Evolutionary conservation across 2,113 vertebrate species (phyloP), one percentile per base, ranked within the genome.

Genomic region (Tachuris rubrigastra): DNA sequence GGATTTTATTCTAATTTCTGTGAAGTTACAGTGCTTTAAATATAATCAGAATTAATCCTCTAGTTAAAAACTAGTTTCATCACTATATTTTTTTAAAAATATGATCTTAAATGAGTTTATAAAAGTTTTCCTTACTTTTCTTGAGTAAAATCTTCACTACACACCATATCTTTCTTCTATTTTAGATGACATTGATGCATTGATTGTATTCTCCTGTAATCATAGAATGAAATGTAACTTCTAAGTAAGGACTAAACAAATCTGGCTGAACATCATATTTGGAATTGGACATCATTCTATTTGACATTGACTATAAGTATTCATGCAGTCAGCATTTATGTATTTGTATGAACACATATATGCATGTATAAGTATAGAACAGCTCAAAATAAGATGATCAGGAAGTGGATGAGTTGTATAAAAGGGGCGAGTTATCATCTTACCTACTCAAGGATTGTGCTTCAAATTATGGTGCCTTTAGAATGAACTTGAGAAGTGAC

Each of bases 141-240:
- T 66, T 47, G 37, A 22, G 12, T 56, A 56, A 92, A 33, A 4
- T 73, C 6, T 76, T 91, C 5, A 33, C 12, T 84, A 3, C 24
- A 24, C 1, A 3, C 1, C 8, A 0, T 35, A 37, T 24, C 3
- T 75, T 90, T 44, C 11, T 87, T 72, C 24, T 60, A 0, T 79
- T 85, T 90, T n/a, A 0, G 0, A 37, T 73, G 11, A 17, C 10
- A 46, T 23, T 59, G 46, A 58, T 74, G 23, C 30, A 85, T 35
- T 63, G 25, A 63, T 41, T 80, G 23, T 24, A 35, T 81, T 91
- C 12, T 52, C 37, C 41, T 84, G 41, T 66, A 90, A 59, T 90
- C 50, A n/a, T 30, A 47, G 42, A 66, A 37, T 62, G 14, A 37
- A 81, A 42, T 11, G 1, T 42, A 67, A 46, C 50, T 86, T 86